Evolutionary conservation across 2,113 vertebrate species (phyloP), one percentile per base, ranked within the genome.

Genomic region (Melanocharis versteri): DNA sequence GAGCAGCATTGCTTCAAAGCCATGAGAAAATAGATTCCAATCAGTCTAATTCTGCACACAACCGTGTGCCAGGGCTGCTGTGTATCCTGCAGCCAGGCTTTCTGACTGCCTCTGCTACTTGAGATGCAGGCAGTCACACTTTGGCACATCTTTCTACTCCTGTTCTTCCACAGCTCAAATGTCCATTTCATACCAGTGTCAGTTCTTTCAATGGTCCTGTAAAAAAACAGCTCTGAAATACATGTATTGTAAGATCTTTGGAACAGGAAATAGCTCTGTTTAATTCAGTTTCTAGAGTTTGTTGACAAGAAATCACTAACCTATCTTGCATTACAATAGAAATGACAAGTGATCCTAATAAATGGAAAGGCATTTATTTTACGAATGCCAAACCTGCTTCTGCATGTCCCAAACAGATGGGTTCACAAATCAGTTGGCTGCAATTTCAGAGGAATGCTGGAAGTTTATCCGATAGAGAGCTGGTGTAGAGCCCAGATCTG

Each of bases 371-470:
- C 69, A 54, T 93, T 82, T 80, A 39, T 87, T 95, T 89, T 65
- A 51, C 3, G 0, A 51, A 61, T 87, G 88, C 70, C 75, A 86
- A 94, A 83, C 54, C 31, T 81, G 21, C 58, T 69, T 83, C 60
- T 70, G 20, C 66, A 23, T 45, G 66, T 62, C 81, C 30, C 68
- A 87, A 27, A 72, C 71, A 85, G 88, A 95, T 93, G 90, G 77
- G 22, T 61, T 96, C 77, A 89, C 75, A 90, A 96, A 94, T 88
- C 92, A 83, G 15, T 79, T 89, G 57, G 72, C 76, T 92, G n/a
- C 37, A 27, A 5, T 82, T 96, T 61, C 51, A 28, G 51, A 64
- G 35, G 61, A 77, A 68, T 0, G 1, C 19, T 91, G 73, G 64
- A 95, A 83, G 44, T 72, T 62, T 68, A 71, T 78, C 66, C 30